Evolutionary conservation across 2,888 invertebrate species (phyloP), one percentile per base, ranked within the genome.

Genomic region (Cacoxenus indagator): DNA sequence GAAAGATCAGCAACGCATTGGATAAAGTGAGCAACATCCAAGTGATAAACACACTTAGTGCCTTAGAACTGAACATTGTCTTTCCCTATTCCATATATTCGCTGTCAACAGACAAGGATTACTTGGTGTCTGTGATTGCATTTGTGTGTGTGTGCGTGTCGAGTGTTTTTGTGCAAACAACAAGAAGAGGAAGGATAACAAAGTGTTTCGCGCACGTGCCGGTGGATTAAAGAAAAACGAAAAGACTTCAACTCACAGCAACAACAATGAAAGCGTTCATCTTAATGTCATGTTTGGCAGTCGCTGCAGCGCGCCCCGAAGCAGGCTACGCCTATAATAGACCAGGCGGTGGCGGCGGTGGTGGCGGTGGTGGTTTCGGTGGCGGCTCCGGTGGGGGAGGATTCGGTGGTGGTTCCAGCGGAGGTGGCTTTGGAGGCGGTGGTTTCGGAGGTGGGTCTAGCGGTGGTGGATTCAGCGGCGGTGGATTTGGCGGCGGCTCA

Each of bases 241-340:
- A n/a, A 46, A 48, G 26, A 27, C 14, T 22, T 43, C 64, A 22
- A 22, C 9, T 22, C n/a, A 26, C 14, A 48, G 31, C 64, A 68
- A 55, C 67, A 77, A 80, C 73, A 75, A 88, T 88, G 88, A 87
- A 85, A 86, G 86, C 85, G 70, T 88, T 88, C 76, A 87, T 88
- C 77, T 81, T 88, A 76, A 84, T 88, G 81, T 88, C 88, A 78
- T 88, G 88, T 74, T 83, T 88, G 86, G 88, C 88, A 55, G 72
- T 88, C 75, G 86, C 85, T 72, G 85, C 88, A 62, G 88, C 88
- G 72, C 87, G 86, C 74, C 88, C 88, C 45, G 88, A 88, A 78
- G 87, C 88, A 70, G 88, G 88, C 26, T 88, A 88, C 76, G 85
- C 86, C 69, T 88, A 88, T 67, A 90, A 90, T 17, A 86, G 87